Evolutionary conservation across 1,140 invertebrate genomes (phyloP).

Genomic region (Copidosoma floridanum): DNA sequence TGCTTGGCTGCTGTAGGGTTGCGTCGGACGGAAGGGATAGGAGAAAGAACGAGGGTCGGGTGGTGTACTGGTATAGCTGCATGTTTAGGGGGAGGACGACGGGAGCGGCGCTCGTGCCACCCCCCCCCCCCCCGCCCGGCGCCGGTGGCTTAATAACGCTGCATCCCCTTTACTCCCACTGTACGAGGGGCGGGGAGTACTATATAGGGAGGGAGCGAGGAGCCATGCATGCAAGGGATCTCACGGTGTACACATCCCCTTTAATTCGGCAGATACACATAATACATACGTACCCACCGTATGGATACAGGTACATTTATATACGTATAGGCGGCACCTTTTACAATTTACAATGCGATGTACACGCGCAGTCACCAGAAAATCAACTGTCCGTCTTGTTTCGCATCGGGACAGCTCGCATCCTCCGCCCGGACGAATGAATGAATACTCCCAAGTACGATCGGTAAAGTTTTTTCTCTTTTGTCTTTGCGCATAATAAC

Average conservation of each 20-base stretch:
- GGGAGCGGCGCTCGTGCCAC: constrained; percentile 12
- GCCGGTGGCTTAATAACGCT: constrained; percentile 45
- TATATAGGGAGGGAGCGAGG: no score
- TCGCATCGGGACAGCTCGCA: not conserved
- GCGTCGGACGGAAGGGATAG: not conserved
- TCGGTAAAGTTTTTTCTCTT: no score
- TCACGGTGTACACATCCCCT: constrained; percentile 44
- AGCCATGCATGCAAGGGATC: no score
- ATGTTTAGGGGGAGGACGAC: constrained; percentile 15
- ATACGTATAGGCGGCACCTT: constrained; percentile 44
- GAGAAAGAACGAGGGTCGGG: constrained; percentile 25
- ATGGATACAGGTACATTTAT: no score
- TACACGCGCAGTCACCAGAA: not conserved
- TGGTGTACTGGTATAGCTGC: no score
- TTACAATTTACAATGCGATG: no score
- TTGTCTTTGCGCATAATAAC: no score
- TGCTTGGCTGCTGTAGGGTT: not conserved
- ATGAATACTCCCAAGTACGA: no score
- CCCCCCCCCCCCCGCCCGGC: constrained; percentile 18
- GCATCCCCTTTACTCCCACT: constrained; percentile 50
- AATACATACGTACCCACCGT: no score
- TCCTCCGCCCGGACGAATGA: not conserved
- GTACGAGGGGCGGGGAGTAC: no score
- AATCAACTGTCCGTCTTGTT: constrained; percentile 12
- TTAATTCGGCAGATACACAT: constrained; percentile 50